Conservation (phyloP, 2,888 invertebrate genomes). For the Zygothrica quintamaculata region DNA sequence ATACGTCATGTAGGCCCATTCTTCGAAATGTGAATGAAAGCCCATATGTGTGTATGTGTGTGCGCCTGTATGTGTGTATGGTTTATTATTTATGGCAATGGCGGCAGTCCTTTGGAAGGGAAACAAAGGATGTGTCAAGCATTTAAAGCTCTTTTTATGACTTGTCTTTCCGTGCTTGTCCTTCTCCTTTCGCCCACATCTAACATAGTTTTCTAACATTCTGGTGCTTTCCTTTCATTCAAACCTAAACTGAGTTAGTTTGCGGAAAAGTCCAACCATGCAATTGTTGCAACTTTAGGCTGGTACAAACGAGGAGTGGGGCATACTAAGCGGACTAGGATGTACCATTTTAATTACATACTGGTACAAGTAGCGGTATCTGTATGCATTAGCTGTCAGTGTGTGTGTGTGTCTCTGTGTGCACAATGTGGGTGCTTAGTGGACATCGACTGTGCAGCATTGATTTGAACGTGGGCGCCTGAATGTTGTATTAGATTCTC, state of each 20-base stretch:
- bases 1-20: conserved; percentile 41
- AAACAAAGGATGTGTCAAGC: conserved; percentile 36
- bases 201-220: too few species aligned
- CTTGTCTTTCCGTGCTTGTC: too few species aligned
- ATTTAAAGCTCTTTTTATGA: conserved; percentile 42
- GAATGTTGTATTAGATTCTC: conserved; percentile 36
- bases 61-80: conserved; percentile 32
- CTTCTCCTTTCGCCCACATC: conserved; percentile 7
- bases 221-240: neutral
- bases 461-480: conserved; percentile 43
- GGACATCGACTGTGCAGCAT: conserved; percentile 21
- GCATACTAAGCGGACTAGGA: neutral
- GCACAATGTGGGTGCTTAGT: conserved; percentile 9
- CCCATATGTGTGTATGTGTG: conserved; percentile 36
- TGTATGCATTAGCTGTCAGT: too few species aligned
- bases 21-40: conserved; percentile 9
- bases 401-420: too few species aligned
- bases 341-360: conserved; percentile 53
- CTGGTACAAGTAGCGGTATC: neutral
- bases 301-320: neutral
- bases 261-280: conserved; percentile 12
- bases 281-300: conserved; percentile 15
- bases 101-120: conserved; percentile 21
- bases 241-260: neutral
- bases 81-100: conserved; percentile 61